These are phyloP conservation scores for Bradypodion pumilum DNA, from an alignment of 2,797 vertebrate genomes.

Conservation along the genomic window DNA sequence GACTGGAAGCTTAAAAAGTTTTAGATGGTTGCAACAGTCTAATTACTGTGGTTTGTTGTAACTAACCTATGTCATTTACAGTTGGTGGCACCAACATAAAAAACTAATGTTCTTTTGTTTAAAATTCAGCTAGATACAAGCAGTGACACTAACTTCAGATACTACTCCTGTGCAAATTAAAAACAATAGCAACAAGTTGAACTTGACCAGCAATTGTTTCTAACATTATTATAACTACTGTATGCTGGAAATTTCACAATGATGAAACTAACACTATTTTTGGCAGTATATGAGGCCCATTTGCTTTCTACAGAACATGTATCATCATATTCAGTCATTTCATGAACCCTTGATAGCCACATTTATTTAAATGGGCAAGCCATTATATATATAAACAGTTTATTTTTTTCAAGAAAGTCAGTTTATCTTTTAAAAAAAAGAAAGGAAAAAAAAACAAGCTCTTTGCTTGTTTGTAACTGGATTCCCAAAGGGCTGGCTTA, in stretches of 20 bases:
- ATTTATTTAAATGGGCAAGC: conserved; percentile 89
- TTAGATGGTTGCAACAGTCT: conserved; percentile 92
- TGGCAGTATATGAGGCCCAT: conserved; percentile 98
- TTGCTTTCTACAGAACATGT: conserved; percentile 93
- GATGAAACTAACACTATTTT: conserved; percentile 98
- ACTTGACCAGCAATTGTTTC: conserved; percentile 99
- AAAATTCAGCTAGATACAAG: conserved; percentile 97
- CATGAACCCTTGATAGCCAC: conserved; percentile 88
- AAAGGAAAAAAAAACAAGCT: conserved; percentile 66
- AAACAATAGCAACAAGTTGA: conserved; percentile 98
- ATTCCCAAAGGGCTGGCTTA: conserved; percentile 92
- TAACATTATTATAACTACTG: conserved; percentile 98
- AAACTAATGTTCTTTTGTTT: conserved; percentile 85
- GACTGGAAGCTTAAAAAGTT: conserved; percentile 90
- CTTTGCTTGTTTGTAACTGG: conserved; percentile 91
- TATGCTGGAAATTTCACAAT: conserved; percentile 96
- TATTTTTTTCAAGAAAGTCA: conserved; percentile 81
- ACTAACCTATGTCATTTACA: conserved; percentile 98
- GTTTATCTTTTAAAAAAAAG: conserved; percentile 76
- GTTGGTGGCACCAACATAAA: conserved; percentile 93
- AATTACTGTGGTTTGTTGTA: conserved; percentile 89
- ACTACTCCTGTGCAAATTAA: conserved; percentile 99
- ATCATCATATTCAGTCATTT: conserved; percentile 89
- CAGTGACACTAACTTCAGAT: conserved; percentile 97
- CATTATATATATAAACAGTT: conserved; percentile 88